Conservation (phyloP, 2,888 invertebrate species). For the Sericinus montela region DNA sequence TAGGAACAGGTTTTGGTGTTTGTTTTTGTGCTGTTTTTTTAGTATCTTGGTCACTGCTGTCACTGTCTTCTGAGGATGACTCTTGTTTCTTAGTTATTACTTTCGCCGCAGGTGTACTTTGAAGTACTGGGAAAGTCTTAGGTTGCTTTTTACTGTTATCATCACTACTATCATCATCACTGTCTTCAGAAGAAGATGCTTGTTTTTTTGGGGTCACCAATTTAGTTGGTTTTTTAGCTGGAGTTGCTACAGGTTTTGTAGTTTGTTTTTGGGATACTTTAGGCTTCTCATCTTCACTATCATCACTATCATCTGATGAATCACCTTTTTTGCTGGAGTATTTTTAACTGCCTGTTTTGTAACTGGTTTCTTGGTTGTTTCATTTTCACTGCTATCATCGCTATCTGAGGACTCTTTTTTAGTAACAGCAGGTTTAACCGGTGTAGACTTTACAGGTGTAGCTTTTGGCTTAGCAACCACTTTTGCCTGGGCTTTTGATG, state of each 20-base stretch:
- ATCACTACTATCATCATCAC: slow-evolving; percentile 36
- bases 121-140: slow-evolving; percentile 24
- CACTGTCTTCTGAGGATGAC: slow-evolving; percentile 34
- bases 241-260: slow-evolving; percentile 27
- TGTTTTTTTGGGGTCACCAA: slow-evolving; percentile 27
- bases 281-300: slow-evolving; percentile 24
- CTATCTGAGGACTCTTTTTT: slow-evolving; percentile 60
- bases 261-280: slow-evolving; percentile 33
- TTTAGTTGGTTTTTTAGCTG: slow-evolving; percentile 21
- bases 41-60: slow-evolving; percentile 42
- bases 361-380: slow-evolving; percentile 44
- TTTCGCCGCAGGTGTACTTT: slow-evolving; percentile 26
- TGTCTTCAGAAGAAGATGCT: slow-evolving; percentile 32
- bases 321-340: slow-evolving; percentile 42
- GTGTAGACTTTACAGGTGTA: slow-evolving; percentile 23
- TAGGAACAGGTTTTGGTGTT: background rate
- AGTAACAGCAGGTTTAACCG: slow-evolving; percentile 34
- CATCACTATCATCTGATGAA: slow-evolving; percentile 46
- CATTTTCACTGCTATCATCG: slow-evolving; percentile 53
- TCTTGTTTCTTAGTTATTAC: slow-evolving; percentile 37
- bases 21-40: slow-evolving; percentile 12
- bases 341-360: slow-evolving; percentile 29
- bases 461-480: slow-evolving; percentile 15
- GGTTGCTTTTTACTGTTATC: slow-evolving; percentile 28
- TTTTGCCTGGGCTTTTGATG: slow-evolving; percentile 33